These are phyloP conservation scores for silkworm (Bombyx mori) DNA, from an alignment of 1,140 invertebrate genomes.

Conservation along the genomic window ASM3026992v2 NC_085117.1:14267501-14268000, in stretches of 20 bases:
- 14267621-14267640: slow-evolving; percentile 54
- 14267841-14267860: slow-evolving; percentile 64
- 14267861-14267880: slow-evolving; percentile 60
- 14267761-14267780: slow-evolving; percentile 71
- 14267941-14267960: slow-evolving; percentile 61
- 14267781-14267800: slow-evolving; percentile 68
- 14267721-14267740: slow-evolving; percentile 67
- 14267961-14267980: slow-evolving; percentile 59
- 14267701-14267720: slow-evolving; percentile 64
- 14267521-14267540: slow-evolving; percentile 50
- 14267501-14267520: slow-evolving; percentile 65
- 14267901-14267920: slow-evolving; percentile 58
- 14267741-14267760: slow-evolving; percentile 69
- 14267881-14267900: slow-evolving; percentile 38
- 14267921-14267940: slow-evolving; percentile 63
- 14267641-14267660: slow-evolving; percentile 63
- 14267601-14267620: slow-evolving; percentile 67
- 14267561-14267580: slow-evolving; percentile 54
- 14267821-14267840: slow-evolving; percentile 45
- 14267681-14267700: slow-evolving; percentile 72
- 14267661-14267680: slow-evolving; percentile 65
- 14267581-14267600: slow-evolving; percentile 65
- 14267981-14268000: slow-evolving; percentile 57
- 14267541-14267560: slow-evolving; percentile 62
- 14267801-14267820: slow-evolving; percentile 49